Percentiles rank a stretch among this genome's conserved stretches.
Evolutionary conservation across 2,797 vertebrate species (phyloP).

Genomic region (Triplophysa bombifrons): DNA sequence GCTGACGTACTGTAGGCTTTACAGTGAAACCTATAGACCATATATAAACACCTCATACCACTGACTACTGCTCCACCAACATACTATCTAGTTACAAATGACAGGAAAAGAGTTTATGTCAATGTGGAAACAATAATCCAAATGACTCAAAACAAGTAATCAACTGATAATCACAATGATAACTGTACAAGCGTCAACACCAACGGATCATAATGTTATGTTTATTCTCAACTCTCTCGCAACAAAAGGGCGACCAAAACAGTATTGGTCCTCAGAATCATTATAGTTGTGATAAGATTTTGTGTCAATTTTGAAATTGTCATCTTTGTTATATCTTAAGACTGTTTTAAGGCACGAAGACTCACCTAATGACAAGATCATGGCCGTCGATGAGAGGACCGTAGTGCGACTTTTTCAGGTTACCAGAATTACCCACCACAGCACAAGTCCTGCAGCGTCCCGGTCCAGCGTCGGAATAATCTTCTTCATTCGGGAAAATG

Average conservation of each 20-base stretch:
- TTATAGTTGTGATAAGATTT: neutral
- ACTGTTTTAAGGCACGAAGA: neutral
- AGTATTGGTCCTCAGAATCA: too few relatives aligned
- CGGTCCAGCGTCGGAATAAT: conserved; percentile 54
- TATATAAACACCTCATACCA: neutral
- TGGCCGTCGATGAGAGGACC: conserved; percentile 73
- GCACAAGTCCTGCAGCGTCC: conserved; percentile 73
- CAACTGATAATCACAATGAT: too few relatives aligned
- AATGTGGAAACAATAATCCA: too few relatives aligned
- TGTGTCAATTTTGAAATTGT: too few relatives aligned
- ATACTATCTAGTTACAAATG: too few relatives aligned
- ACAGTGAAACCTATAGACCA: neutral
- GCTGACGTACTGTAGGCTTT: neutral
- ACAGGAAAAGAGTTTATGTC: too few relatives aligned
- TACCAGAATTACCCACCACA: conserved; percentile 81
- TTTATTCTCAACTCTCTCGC: too few relatives aligned
- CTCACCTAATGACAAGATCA: conserved; percentile 69
- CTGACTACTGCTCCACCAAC: neutral
- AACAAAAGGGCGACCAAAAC: too few relatives aligned
- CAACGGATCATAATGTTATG: too few relatives aligned
- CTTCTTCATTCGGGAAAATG: conserved; percentile 67
- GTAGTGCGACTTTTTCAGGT: conserved; percentile 64
- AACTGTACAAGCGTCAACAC: too few relatives aligned
- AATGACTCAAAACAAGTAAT: too few relatives aligned
- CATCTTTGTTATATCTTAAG: neutral